A percentile compares a stretch with the other conserved stretches of the same genome.
These are phyloP conservation scores for Hemicrepidius hirtus DNA, from an alignment of 2,888 invertebrate genomes.

Conservation along the genomic window DNA sequence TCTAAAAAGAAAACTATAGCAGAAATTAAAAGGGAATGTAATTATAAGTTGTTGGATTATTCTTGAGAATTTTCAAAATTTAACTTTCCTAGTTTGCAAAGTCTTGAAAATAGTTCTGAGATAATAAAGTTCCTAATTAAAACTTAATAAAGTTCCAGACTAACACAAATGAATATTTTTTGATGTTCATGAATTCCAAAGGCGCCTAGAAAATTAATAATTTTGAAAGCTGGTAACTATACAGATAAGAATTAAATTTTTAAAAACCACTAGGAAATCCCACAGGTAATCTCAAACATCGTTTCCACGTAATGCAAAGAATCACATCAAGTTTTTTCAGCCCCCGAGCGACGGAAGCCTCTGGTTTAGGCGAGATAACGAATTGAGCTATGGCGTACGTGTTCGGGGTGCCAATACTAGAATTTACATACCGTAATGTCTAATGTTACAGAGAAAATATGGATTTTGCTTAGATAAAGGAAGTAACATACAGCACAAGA, in stretches of 20 bases:
- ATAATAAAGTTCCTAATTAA: too few species aligned
- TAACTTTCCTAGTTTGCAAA: too few species aligned
- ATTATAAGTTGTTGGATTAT: too few species aligned
- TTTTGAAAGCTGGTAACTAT: too few species aligned
- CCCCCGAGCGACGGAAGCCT: slow-evolving; percentile 56
- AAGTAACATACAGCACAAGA: slow-evolving; percentile 4
- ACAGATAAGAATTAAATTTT: slow-evolving; percentile 12
- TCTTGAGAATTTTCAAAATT: too few species aligned
- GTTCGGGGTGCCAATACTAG: slow-evolving; percentile 50
- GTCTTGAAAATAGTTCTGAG: too few species aligned
- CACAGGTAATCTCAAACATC: slow-evolving; percentile 62
- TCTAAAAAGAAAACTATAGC: too few species aligned
- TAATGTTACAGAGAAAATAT: slow-evolving; percentile 50
- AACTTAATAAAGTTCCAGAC: too few species aligned
- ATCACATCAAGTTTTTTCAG: slow-evolving; percentile 53
- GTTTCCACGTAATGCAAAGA: slow-evolving; percentile 58
- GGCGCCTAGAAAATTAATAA: too few species aligned
- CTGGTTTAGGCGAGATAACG: slow-evolving; percentile 61
- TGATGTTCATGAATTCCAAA: too few species aligned
- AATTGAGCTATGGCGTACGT: slow-evolving; percentile 63
- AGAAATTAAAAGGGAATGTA: too few species aligned
- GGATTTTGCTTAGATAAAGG: slow-evolving; percentile 49
- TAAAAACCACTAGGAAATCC: slow-evolving; percentile 49
- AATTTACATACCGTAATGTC: slow-evolving; percentile 52
- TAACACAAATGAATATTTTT: too few species aligned